A percentile compares a stretch with the other conserved stretches of the same genome.
Conservation (phyloP, 2,797 vertebrate species). For the Tachyglossus aculeatus region DNA sequence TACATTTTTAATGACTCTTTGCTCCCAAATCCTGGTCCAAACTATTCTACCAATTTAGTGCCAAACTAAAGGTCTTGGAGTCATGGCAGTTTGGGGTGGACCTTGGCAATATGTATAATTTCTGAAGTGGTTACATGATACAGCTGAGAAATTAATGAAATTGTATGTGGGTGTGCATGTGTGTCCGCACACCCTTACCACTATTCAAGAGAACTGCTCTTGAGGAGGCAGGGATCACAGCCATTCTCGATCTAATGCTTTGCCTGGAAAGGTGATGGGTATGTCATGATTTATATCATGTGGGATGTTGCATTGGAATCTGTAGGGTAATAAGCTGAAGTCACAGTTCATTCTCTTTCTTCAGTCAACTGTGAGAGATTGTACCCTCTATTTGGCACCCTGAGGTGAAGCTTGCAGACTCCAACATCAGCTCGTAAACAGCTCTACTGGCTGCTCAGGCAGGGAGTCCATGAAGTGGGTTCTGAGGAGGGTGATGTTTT, state of each 20-base stretch:
- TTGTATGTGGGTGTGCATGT: too few species aligned
- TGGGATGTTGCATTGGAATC: constrained; percentile 7
- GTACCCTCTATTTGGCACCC: not conserved
- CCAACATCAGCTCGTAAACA: not conserved
- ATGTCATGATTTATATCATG: constrained; percentile 17
- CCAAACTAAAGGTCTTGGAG: too few species aligned
- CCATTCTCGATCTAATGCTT: constrained; percentile 50
- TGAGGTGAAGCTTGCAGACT: constrained; percentile 6
- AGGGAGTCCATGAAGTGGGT: not conserved
- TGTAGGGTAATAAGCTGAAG: constrained; percentile 46
- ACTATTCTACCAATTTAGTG: too few species aligned
- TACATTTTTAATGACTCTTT: too few species aligned
- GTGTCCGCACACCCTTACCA: too few species aligned
- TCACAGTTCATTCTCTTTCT: constrained; percentile 34
- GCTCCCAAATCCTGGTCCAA: too few species aligned
- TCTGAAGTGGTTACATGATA: too few species aligned
- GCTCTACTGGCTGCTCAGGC: constrained; percentile 11
- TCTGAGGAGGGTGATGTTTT: not conserved
- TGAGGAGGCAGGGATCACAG: constrained; percentile 9
- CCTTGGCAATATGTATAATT: too few species aligned
- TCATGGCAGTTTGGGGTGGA: too few species aligned
- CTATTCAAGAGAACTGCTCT: too few species aligned
- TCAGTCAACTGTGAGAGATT: not conserved
- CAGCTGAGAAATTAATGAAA: too few species aligned
- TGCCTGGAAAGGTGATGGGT: constrained; percentile 54